Conservation (phyloP, 1,140 invertebrate genomes). For the Metaphire vulgaris region DNA sequence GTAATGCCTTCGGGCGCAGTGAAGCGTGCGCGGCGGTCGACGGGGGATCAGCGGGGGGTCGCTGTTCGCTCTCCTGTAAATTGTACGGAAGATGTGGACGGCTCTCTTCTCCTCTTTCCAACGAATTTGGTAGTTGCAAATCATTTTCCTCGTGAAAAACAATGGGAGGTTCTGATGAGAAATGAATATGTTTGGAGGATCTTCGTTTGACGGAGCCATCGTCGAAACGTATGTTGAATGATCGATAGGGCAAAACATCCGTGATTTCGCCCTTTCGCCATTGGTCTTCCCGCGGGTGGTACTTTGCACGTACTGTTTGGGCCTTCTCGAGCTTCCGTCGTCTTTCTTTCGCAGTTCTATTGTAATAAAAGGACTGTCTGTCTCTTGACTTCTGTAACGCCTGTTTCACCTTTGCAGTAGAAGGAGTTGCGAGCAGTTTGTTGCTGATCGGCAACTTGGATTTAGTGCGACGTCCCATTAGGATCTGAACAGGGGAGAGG, state of each 20-base stretch:
- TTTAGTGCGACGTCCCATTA: background rate
- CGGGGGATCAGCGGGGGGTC: too few relatives aligned
- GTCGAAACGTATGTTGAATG: background rate
- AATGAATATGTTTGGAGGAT: background rate
- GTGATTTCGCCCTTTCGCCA: background rate
- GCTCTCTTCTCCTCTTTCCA: too few relatives aligned
- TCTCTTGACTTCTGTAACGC: background rate
- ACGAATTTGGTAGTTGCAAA: too few relatives aligned
- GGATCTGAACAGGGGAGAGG: conserved; percentile 5
- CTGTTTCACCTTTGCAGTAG: background rate
- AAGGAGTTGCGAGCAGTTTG: background rate
- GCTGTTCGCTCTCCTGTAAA: too few relatives aligned
- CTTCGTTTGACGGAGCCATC: background rate
- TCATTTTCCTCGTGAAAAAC: too few relatives aligned
- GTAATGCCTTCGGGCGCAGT: too few relatives aligned
- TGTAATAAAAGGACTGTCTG: background rate
- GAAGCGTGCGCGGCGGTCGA: too few relatives aligned
- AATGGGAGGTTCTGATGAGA: background rate
- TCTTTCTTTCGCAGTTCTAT: background rate
- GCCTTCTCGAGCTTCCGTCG: background rate
- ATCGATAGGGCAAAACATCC: background rate
- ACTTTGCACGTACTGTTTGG: background rate
- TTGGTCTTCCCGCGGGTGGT: background rate
- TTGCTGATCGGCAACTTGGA: background rate
- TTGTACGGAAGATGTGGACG: too few relatives aligned